These are phyloP conservation scores for Saccostrea echinata DNA, from an alignment of 1,140 invertebrate species.

Conservation along the genomic window DNA sequence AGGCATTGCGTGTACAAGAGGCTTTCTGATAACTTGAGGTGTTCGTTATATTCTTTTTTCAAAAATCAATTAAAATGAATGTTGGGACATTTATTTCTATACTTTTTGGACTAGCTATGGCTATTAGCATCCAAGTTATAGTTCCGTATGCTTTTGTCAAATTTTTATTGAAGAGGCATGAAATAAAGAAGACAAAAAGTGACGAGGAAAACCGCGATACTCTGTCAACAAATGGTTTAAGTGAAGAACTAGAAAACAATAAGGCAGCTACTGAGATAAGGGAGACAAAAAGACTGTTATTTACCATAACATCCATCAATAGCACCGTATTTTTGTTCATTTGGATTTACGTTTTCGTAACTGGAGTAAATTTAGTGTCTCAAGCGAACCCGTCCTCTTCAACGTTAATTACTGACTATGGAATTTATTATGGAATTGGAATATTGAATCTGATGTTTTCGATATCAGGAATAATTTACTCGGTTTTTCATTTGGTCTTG, in stretches of 20 bases:
- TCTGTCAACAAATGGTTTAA: not conserved
- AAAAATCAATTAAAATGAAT: not conserved
- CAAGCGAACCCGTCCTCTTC: not conserved
- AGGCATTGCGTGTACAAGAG: too few species aligned
- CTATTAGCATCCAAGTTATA: not conserved
- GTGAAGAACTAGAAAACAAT: not conserved
- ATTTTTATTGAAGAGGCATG: not conserved
- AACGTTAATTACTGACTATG: not conserved
- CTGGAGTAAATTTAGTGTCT: not conserved
- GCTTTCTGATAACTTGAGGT: too few species aligned
- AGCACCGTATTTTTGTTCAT: not conserved
- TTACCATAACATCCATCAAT: not conserved
- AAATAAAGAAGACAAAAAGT: not conserved
- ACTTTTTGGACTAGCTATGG: not conserved
- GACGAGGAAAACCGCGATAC: not conserved
- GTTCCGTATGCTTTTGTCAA: not conserved
- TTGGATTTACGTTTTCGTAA: not conserved
- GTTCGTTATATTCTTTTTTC: not conserved
- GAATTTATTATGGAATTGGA: not conserved
- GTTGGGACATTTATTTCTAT: not conserved
- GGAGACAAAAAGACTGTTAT: not conserved
- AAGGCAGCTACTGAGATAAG: not conserved
- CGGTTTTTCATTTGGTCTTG: not conserved
- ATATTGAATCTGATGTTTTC: not conserved
- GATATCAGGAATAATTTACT: not conserved